These are phyloP conservation scores for Oostethus manadensis DNA, from an alignment of 2,113 vertebrate genomes.

Conservation along the genomic window DNA sequence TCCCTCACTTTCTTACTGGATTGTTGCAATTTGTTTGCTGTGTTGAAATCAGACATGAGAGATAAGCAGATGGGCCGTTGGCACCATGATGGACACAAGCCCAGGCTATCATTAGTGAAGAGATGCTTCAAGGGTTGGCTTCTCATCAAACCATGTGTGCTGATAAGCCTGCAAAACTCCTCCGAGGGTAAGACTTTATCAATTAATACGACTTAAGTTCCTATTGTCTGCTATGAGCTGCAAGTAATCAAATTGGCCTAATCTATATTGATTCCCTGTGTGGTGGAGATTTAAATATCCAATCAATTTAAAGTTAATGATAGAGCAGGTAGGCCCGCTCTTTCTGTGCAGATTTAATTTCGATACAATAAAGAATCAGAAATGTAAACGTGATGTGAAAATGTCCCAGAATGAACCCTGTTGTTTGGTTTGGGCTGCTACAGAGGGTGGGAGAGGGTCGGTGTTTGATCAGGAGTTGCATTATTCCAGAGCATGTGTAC, in stretches of 20 bases:
- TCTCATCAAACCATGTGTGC: conserved; percentile 14
- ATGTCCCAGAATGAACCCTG: neutral
- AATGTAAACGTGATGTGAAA: neutral
- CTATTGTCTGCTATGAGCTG: neutral
- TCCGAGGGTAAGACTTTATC: conserved; percentile 5
- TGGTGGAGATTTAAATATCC: neutral
- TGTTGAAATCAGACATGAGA: conserved; percentile 34
- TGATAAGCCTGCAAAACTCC: conserved; percentile 30
- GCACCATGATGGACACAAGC: conserved; percentile 15
- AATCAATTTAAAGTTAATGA: neutral
- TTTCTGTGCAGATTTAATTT: neutral
- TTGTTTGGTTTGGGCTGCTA: conserved; percentile 34
- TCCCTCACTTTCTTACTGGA: conserved; percentile 6
- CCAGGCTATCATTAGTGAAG: neutral
- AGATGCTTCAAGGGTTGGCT: conserved; percentile 13
- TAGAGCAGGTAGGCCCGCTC: no score
- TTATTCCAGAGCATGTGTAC: conserved; percentile 35
- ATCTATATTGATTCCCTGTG: neutral
- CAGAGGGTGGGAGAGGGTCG: conserved; percentile 4
- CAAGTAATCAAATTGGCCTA: conserved; percentile 7
- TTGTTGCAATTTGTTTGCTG: conserved; percentile 26
- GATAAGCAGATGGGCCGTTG: conserved; percentile 39
- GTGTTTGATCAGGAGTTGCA: conserved; percentile 46
- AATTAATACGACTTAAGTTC: conserved; percentile 16
- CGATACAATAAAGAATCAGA: no score